Percentiles rank a stretch among this genome's conserved stretches.
phyloP scores from a whole-genome alignment of 2,797 vertebrate genomes.

The Sebastes nivosus region DNA sequence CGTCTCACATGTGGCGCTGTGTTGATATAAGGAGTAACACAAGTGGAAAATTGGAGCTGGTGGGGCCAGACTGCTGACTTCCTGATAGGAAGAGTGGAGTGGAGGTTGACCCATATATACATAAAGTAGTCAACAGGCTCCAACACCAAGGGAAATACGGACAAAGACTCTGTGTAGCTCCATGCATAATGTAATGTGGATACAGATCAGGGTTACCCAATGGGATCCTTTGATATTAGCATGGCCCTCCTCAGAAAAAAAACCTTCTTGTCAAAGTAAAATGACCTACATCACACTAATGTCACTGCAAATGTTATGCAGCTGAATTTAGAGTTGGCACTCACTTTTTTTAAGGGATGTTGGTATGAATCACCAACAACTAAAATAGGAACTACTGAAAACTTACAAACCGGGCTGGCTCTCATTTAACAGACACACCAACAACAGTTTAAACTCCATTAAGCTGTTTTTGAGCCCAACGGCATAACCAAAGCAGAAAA shows the following conservation, averaged over 20 bases:
- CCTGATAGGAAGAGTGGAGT: constrained; percentile 73
- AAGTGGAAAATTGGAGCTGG: constrained; percentile 80
- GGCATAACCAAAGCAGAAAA: background rate
- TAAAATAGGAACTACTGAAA: constrained; percentile 28
- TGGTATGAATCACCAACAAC: constrained; percentile 9
- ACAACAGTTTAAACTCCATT: background rate
- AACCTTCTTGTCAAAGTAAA: background rate
- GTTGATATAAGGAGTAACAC: constrained; percentile 82
- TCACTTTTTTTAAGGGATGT: constrained; percentile 12
- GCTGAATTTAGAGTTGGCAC: background rate
- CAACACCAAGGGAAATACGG: constrained; percentile 29
- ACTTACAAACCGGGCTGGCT: background rate
- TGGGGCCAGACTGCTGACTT: constrained; percentile 77
- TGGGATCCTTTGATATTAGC: background rate
- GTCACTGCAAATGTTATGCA: background rate
- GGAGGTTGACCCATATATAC: constrained; percentile 66
- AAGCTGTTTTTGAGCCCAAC: background rate
- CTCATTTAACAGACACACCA: constrained; percentile 2
- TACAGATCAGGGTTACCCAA: background rate
- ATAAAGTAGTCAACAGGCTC: constrained; percentile 31
- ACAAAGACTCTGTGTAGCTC: constrained; percentile 52
- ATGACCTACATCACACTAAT: background rate
- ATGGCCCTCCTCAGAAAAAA: background rate
- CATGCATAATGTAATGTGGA: constrained; percentile 10
- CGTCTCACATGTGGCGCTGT: constrained; percentile 76